Conservation (phyloP, 2,113 vertebrate species). For the Cavia porcellus region DNA sequence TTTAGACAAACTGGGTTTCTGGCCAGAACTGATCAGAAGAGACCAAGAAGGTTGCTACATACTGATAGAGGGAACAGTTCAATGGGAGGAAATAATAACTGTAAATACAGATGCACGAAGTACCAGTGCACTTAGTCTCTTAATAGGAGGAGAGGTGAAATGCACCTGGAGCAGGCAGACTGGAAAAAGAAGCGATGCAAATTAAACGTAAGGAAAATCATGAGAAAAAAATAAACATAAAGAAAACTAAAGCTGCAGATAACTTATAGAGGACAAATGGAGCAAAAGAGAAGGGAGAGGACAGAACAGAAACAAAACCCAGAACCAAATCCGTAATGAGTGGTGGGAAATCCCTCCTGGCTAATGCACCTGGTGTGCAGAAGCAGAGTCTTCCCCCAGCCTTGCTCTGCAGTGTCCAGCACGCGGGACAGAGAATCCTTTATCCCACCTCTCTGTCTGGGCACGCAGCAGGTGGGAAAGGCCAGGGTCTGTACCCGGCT, state of each 20-base stretch:
- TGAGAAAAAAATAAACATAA: background rate
- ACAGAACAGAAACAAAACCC: background rate
- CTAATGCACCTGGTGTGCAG: background rate
- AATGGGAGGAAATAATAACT: background rate
- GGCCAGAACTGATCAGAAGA: background rate
- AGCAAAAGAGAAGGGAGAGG: background rate
- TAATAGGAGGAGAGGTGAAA: background rate
- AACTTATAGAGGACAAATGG: background rate
- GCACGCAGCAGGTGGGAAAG: background rate
- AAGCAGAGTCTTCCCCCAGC: background rate
- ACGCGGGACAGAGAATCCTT: background rate
- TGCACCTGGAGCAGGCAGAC: background rate
- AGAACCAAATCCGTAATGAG: background rate
- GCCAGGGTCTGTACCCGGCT: too few species aligned
- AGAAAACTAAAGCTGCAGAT: background rate
- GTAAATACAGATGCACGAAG: background rate
- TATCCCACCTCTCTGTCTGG: background rate
- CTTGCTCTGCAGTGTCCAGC: background rate
- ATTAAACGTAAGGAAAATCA: background rate
- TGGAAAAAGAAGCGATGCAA: background rate
- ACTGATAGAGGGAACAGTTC: background rate
- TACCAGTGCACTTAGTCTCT: background rate
- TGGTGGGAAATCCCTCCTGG: background rate
- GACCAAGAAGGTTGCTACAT: background rate
- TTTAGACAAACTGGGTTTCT: background rate